Conservation (phyloP, 2,797 vertebrate genomes). For the Sebastolobus altivelis region DNA sequence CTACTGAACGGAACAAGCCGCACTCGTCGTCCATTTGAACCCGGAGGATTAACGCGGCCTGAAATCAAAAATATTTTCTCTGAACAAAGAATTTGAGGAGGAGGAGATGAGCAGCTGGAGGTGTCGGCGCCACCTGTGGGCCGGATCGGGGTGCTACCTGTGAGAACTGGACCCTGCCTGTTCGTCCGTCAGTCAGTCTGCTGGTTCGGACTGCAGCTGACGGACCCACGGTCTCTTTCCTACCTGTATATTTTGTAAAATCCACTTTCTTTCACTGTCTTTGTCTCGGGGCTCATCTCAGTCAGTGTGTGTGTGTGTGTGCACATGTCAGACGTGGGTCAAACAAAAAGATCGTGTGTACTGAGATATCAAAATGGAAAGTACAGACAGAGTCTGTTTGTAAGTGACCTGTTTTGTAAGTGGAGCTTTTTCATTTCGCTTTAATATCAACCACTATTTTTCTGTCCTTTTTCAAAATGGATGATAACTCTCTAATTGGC, state of each 20-base stretch:
- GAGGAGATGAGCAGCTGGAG: slow-evolving; percentile 24
- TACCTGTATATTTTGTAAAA: slow-evolving; percentile 72
- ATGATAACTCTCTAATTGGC: not conserved
- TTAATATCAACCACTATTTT: not conserved
- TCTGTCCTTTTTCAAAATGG: not conserved
- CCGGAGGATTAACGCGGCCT: not conserved
- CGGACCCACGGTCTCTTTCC: slow-evolving; percentile 8
- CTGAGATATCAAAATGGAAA: slow-evolving; percentile 5
- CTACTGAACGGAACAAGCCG: not conserved
- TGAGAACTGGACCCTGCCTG: slow-evolving; percentile 28
- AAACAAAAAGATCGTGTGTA: not conserved
- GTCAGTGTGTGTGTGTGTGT: slow-evolving; percentile 33
- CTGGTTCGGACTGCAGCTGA: slow-evolving; percentile 74
- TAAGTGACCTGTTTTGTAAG: not conserved
- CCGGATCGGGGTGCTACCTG: slow-evolving; percentile 15
- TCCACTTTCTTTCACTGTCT: slow-evolving; percentile 32
- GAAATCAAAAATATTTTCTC: not conserved
- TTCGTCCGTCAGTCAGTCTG: slow-evolving; percentile 64
- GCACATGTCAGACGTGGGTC: slow-evolving; percentile 26
- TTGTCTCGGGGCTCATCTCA: slow-evolving; percentile 43
- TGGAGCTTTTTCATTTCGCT: not conserved
- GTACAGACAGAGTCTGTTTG: not conserved
- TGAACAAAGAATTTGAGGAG: slow-evolving; percentile 7
- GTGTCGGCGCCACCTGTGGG: slow-evolving; percentile 38
- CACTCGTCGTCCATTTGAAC: not conserved